Evolutionary conservation across 2,888 invertebrate species (phyloP).

Genomic region (Orthosia cruda): DNA sequence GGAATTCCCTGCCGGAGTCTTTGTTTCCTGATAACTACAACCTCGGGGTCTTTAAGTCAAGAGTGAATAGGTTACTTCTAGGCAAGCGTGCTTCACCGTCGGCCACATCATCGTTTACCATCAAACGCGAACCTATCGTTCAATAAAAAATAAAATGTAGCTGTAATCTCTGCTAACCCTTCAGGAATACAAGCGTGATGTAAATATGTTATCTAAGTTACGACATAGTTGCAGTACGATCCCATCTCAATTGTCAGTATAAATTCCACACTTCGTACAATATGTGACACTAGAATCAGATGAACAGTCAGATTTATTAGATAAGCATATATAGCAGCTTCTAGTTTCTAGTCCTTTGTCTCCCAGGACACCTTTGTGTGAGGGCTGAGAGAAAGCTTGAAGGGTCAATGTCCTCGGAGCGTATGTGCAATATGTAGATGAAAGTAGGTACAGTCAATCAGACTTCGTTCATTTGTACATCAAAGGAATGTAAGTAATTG

Average conservation of each 20-base stretch:
- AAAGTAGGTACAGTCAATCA: slow-evolving; percentile 15
- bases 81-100: too few species aligned
- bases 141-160: too few species aligned
- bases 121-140: too few species aligned
- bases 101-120: too few species aligned
- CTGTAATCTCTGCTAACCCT: too few species aligned
- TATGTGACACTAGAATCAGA: slow-evolving; percentile 33
- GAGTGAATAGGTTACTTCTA: too few species aligned
- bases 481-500: background rate
- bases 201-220: background rate
- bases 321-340: slow-evolving; percentile 32
- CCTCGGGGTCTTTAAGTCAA: too few species aligned
- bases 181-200: too few species aligned
- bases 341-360: slow-evolving; percentile 48
- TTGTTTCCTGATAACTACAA: too few species aligned
- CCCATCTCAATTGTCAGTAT: slow-evolving; percentile 13
- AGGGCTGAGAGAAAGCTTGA: slow-evolving; percentile 25
- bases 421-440: slow-evolving; percentile 25
- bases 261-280: slow-evolving; percentile 25
- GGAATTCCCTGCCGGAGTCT: too few species aligned
- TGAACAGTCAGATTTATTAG: slow-evolving; percentile 42
- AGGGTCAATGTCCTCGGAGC: slow-evolving; percentile 17
- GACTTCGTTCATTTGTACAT: slow-evolving; percentile 11
- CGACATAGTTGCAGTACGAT: background rate
- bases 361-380: slow-evolving; percentile 45